phyloP scores from a whole-genome alignment of 2,113 vertebrate species.

The Misgurnus mizolepis region DNA sequence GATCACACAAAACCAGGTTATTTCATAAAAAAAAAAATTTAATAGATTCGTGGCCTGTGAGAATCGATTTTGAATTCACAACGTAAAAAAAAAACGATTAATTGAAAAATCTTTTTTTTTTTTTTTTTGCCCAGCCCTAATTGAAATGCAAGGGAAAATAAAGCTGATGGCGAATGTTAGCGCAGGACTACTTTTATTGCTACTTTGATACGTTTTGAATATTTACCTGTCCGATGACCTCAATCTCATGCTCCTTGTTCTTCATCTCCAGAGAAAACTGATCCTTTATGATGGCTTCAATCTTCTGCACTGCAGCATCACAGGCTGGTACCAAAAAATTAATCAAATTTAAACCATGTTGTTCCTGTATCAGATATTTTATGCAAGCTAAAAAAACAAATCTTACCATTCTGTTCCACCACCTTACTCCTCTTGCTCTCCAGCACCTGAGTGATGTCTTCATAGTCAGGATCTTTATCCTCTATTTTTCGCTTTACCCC shows the following conservation, averaged over 20 bases:
- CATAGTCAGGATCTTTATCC: slow-evolving; percentile 93
- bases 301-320: slow-evolving; percentile 93
- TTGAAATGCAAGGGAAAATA: background rate
- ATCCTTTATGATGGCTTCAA: slow-evolving; percentile 93
- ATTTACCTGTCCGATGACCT: slow-evolving; percentile 95
- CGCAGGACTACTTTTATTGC: too few relatives aligned
- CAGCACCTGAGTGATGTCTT: slow-evolving; percentile 84
- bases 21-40: too few relatives aligned
- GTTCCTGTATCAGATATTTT: background rate
- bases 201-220: background rate
- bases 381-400: background rate
- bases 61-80: too few relatives aligned
- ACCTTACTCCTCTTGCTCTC: slow-evolving; percentile 88
- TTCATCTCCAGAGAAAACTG: slow-evolving; percentile 97
- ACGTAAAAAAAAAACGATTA: too few relatives aligned
- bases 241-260: slow-evolving; percentile 98
- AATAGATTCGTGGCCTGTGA: too few relatives aligned
- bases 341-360: background rate
- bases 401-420: slow-evolving; percentile 86
- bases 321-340: slow-evolving; percentile 74
- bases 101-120: too few relatives aligned
- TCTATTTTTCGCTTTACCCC: slow-evolving; percentile 91
- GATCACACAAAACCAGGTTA: too few relatives aligned
- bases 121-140: too few relatives aligned
- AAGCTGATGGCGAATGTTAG: too few relatives aligned